Evolutionary conservation across 2,888 invertebrate genomes (phyloP), one percentile per base, ranked within the genome.

Genomic region (Drymonia ruficornis): DNA sequence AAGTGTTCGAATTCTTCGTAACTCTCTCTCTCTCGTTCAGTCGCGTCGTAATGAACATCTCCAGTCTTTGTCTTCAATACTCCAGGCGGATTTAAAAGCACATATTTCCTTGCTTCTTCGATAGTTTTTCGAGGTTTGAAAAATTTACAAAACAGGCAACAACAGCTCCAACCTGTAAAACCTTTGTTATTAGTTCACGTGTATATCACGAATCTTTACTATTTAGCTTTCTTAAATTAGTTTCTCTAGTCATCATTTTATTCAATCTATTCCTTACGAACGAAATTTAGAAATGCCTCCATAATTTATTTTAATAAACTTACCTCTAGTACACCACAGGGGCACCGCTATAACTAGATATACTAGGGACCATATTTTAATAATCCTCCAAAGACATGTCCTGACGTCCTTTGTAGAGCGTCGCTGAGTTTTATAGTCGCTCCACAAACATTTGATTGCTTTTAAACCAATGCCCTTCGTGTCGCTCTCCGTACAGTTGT

Each of bases 121-220:
- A 95, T 94, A 50, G 88, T 87, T 70, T 88, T 78, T 15, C 75
- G 78, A 0, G 95, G 95, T 61, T 91, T 92, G 68, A 94, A 95
- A 61, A 93, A 86, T 63, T 92, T 92, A 65, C 94, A 95, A 61
- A 86, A 94, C 46, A 93, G 81, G 67, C 93, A 93, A 64, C 94
- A 95, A 58, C 93, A 95, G 63, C 95, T 95, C 94, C 95, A 94
- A 53, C 95, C 95, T 95, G 56, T 16, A 67, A 66, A 61, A 43
- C 31, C 40, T 18, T 36, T 11, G 1, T n/a, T n/a, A 4, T 3
- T 36, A 36, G 12, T 31, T 31, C 9, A 9, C 31, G 31, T 31
- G 31, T n/a, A n/a, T n/a, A n/a, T n/a, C n/a, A n/a, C n/a, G n/a
- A n/a, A n/a, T n/a, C n/a, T n/a, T n/a, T n/a, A n/a, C n/a, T n/a